Evolutionary conservation across 2,113 vertebrate genomes (phyloP), one percentile per base, ranked within the genome.

Genomic region (Eptatretus burgeri): DNA sequence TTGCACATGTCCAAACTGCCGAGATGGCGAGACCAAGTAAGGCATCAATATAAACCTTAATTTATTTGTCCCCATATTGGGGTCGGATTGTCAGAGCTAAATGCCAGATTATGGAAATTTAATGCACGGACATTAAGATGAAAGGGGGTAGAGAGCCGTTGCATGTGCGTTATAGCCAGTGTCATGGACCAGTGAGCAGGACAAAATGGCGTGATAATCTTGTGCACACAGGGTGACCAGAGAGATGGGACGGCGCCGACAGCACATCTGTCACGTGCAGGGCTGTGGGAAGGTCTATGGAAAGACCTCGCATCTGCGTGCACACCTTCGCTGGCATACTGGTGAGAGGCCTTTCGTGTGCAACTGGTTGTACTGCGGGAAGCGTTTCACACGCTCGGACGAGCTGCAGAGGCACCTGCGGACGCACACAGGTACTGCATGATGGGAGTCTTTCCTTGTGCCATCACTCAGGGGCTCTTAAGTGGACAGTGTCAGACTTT

Each of bases 221-320:
- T 41, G 7, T 41, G 27, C 27, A 41, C 27, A 41, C 27, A 60
- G 56, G 56, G 56, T 60, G n/a, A 60, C 56, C 56, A 20, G 56
- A 60, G 56, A 60, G 12, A 20, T 82, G 71, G 89, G 91, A 65
- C 94, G 94, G 74, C 95, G 95, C 77, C 94, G 95, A 73, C 86
- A 93, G 73, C 91, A 96, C 74, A 83, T 96, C 74, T 98, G 91
- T 76, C 91, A 98, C 74, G 93, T 98, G 68, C 80, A 78, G 12
- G 91, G 89, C 66, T 96, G 91, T 74, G 87, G 84, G 69, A 98
- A 98, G 80, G 89, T 95, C 2, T 98, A 98, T 52, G 91, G 91
- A 66, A 96, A 98, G 69, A 98, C 91, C 1, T 98, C 91, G 10
- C 91, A 98, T 72, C 78, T 98, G 77, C 81, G 91, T 76, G 91